Evolutionary conservation across 2,113 vertebrate species (phyloP).

Genomic region (Megaptera novaeangliae): DNA sequence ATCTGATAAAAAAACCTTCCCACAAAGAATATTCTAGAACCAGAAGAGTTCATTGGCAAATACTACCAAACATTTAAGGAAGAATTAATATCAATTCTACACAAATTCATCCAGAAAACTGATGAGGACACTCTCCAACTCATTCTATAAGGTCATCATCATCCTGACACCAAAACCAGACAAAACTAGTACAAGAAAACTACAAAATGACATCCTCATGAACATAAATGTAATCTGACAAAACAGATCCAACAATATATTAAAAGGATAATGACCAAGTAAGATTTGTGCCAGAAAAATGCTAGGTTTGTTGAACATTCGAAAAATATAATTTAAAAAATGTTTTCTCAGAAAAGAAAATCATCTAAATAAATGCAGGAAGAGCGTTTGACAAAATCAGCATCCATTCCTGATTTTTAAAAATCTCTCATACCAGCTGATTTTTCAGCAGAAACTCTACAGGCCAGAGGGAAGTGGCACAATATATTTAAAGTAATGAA

Average conservation of each 20-base stretch:
- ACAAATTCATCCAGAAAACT: not conserved
- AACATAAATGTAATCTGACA: not conserved
- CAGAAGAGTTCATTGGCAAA: not conserved
- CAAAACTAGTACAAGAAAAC: not conserved
- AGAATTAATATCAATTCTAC: not conserved
- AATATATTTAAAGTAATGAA: too few species aligned
- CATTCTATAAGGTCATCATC: not conserved
- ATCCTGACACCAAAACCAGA: not conserved
- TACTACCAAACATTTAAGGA: not conserved
- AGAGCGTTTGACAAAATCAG: not conserved
- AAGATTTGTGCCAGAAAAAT: not conserved
- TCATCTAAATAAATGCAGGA: not conserved
- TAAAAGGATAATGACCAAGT: not conserved
- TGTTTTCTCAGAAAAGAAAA: not conserved
- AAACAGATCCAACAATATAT: not conserved
- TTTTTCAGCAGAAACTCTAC: not conserved
- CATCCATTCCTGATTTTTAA: not conserved
- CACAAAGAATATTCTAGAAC: not conserved
- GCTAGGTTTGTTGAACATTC: not conserved
- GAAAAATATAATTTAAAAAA: not conserved
- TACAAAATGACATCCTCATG: not conserved
- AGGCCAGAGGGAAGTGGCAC: too few species aligned
- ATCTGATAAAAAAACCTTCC: not conserved
- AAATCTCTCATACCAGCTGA: not conserved
- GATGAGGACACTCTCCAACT: not conserved